Evolutionary conservation across 2,888 invertebrate genomes (phyloP).

Genomic region (Lasioglossum figueresi): DNA sequence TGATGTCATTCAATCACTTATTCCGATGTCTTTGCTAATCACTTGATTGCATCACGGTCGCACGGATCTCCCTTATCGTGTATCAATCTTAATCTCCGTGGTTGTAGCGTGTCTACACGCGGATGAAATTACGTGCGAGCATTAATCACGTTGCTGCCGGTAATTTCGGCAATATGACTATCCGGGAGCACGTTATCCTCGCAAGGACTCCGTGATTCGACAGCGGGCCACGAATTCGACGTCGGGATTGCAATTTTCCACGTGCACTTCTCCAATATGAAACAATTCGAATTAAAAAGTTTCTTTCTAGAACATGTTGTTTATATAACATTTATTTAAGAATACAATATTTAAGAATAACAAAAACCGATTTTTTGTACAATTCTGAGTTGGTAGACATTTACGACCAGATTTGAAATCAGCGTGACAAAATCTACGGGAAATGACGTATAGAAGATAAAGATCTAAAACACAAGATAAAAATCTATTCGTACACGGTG

Average conservation of each 20-base stretch:
- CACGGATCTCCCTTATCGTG: slow-evolving; percentile 53
- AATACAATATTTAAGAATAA: too few species aligned
- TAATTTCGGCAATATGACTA: slow-evolving; percentile 63
- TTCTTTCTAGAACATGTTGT: background rate
- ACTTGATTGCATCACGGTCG: slow-evolving; percentile 29
- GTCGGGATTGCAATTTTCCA: background rate
- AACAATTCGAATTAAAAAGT: background rate
- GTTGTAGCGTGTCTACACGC: slow-evolving; percentile 46
- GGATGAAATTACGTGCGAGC: slow-evolving; percentile 67
- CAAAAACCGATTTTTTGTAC: too few species aligned
- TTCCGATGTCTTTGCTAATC: slow-evolving; percentile 24
- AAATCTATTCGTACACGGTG: too few species aligned
- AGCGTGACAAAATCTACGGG: too few species aligned
- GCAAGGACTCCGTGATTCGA: background rate
- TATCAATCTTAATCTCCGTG: slow-evolving; percentile 67
- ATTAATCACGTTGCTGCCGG: slow-evolving; percentile 64
- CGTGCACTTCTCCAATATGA: background rate
- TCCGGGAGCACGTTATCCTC: slow-evolving; percentile 34
- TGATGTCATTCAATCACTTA: slow-evolving; percentile 30
- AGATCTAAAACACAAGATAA: too few species aligned
- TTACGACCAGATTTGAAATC: too few species aligned
- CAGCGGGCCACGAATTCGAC: background rate
- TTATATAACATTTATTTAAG: background rate
- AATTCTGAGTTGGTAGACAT: too few species aligned
- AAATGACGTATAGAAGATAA: too few species aligned